phyloP scores from a whole-genome alignment of 2,797 vertebrate species.

The Loris lydekkerianus region DNA sequence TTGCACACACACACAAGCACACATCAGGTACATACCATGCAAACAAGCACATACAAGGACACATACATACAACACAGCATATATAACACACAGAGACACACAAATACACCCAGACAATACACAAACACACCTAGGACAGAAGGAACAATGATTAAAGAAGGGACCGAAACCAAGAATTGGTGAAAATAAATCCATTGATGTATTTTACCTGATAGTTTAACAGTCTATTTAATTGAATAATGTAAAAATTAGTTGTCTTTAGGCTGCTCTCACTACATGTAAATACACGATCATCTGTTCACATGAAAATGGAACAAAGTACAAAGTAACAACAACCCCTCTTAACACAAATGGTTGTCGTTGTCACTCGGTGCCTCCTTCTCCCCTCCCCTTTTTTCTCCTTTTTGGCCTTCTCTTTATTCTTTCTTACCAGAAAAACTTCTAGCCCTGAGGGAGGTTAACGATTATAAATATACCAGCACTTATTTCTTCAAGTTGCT shows the following conservation, averaged over 20 bases:
- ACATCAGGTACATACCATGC: background rate
- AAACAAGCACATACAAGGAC: background rate
- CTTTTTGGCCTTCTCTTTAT: background rate
- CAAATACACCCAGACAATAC: background rate
- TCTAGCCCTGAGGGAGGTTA: background rate
- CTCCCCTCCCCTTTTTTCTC: background rate
- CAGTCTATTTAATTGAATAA: background rate
- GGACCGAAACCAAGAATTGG: background rate
- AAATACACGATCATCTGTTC: background rate
- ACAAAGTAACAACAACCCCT: background rate
- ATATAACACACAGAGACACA: background rate
- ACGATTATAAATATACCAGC: background rate
- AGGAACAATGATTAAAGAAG: background rate
- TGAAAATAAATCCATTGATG: background rate
- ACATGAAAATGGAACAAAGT: background rate
- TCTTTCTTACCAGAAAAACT: constrained; percentile 36
- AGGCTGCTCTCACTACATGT: background rate
- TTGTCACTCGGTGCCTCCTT: background rate
- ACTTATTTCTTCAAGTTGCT: constrained; percentile 17
- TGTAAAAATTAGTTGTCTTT: background rate
- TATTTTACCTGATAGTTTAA: background rate
- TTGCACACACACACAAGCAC: background rate
- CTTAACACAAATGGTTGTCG: background rate
- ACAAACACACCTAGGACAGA: background rate
- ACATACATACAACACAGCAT: background rate